Evolutionary conservation across 2,797 vertebrate genomes (phyloP).

Genomic region (Peromyscus nudipes): DNA sequence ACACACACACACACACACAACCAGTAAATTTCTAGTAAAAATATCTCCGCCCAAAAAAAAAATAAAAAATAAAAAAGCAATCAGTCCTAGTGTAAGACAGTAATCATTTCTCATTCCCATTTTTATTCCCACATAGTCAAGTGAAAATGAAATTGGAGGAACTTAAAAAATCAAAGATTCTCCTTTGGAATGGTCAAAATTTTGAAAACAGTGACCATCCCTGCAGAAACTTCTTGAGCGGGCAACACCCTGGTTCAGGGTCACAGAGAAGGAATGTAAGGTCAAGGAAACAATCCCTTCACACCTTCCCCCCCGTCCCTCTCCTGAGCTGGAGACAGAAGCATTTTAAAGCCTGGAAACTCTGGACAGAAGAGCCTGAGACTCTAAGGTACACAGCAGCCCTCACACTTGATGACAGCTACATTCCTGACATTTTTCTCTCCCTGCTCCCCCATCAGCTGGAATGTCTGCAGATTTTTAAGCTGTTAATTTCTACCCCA

Average conservation of each 20-base stretch:
- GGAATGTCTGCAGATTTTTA: slow-evolving; percentile 69
- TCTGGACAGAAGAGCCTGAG: neutral
- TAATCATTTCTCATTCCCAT: neutral
- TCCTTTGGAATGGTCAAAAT: neutral
- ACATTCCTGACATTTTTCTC: slow-evolving; percentile 78
- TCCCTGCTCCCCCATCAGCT: slow-evolving; percentile 70
- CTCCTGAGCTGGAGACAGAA: neutral
- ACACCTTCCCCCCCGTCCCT: no score
- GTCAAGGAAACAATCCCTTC: neutral
- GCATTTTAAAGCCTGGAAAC: neutral
- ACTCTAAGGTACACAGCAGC: slow-evolving; percentile 4
- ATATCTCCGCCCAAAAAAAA: neutral
- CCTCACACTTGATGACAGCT: slow-evolving; percentile 58
- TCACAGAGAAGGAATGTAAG: neutral
- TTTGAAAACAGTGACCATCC: neutral
- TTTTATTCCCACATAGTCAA: slow-evolving; percentile 36
- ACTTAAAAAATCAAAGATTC: neutral
- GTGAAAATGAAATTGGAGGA: slow-evolving; percentile 26
- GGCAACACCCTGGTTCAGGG: neutral
- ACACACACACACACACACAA: neutral
- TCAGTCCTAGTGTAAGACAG: neutral
- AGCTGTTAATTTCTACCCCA: slow-evolving; percentile 43
- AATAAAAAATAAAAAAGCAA: neutral
- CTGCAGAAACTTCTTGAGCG: neutral
- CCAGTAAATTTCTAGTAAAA: slow-evolving; percentile 46